Evolutionary conservation across 2,888 invertebrate genomes (phyloP).

Genomic region (Odontocerum albicorne): DNA sequence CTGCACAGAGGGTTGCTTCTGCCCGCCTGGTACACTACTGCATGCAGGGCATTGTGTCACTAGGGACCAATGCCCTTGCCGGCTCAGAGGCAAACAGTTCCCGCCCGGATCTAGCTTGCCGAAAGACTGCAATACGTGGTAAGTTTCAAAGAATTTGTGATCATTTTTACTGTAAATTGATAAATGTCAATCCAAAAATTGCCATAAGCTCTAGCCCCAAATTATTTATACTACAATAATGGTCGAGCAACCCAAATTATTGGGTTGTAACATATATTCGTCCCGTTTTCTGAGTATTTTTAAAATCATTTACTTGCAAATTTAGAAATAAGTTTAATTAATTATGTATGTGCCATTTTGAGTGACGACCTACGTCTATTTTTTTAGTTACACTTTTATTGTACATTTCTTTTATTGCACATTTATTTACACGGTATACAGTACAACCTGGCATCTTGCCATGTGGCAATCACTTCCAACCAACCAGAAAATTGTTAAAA

Average conservation of each 20-base stretch:
- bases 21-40: conserved; percentile 75
- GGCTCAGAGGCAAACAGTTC: conserved; percentile 71
- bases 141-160: conserved; percentile 28
- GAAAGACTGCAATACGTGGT: conserved; percentile 87
- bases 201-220: background rate
- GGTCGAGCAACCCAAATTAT: background rate
- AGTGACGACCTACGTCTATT: too few relatives aligned
- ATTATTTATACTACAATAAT: background rate
- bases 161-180: background rate
- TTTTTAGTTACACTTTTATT: too few relatives aligned
- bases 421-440: too few relatives aligned
- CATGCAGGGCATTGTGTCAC: conserved; percentile 76
- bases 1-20: conserved; percentile 89
- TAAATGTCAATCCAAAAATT: background rate
- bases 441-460: too few relatives aligned
- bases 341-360: too few relatives aligned
- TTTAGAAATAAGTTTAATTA: too few relatives aligned
- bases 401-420: too few relatives aligned
- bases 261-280: too few relatives aligned
- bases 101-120: conserved; percentile 69
- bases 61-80: conserved; percentile 76
- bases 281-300: too few relatives aligned
- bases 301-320: too few relatives aligned
- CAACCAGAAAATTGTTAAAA: too few relatives aligned
- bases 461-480: too few relatives aligned